Evolutionary conservation across 2,888 invertebrate genomes (phyloP), one percentile per base, ranked within the genome.

Genomic region (Sepiola atlantica): DNA sequence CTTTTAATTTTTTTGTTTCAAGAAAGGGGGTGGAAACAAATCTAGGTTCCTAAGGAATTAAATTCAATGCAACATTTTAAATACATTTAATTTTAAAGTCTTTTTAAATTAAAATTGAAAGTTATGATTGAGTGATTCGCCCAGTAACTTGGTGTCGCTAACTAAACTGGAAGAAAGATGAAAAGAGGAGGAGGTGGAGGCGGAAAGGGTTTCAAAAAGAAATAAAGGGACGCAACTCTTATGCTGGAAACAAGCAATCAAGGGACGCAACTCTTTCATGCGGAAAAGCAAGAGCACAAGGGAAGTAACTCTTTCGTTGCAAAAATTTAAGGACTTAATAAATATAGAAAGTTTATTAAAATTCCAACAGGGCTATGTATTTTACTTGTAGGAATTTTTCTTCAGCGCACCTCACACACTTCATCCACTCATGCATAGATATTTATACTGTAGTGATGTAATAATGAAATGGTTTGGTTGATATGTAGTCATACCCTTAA

Each of bases 101-200:
- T 77, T 77, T 77, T 77, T 77, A 77, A 77, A 77, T 77, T 77
- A 77, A 77, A 77, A 77, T 77, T 77, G 77, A 77, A 77, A 77
- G 77, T 77, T 77, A 77, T 77, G 77, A 77, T 77, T 77, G 77
- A 77, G 77, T 77, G 77, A 77, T n/a, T 77, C n/a, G 77, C 77
- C 77, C 77, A 77, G 77, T 77, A n/a, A 77, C 77, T 77, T 77
- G 77, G 77, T 77, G 77, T 77, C 77, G 77, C 77, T 77, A 77
- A 77, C 77, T n/a, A 77, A 77, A 77, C 77, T 10, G 77, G 77
- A 77, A 77, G 77, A 77, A 24, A 61, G 8, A 24, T 24, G 24
- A 24, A 24, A 28, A 10, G 28, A 24, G 61, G 28, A 24, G 61
- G 24, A 28, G 61, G 24, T 45, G 45, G 8, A 45, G 45, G 45